phyloP scores from a whole-genome alignment of 2,797 vertebrate genomes.

The Scomberomorus guttatus region DNA sequence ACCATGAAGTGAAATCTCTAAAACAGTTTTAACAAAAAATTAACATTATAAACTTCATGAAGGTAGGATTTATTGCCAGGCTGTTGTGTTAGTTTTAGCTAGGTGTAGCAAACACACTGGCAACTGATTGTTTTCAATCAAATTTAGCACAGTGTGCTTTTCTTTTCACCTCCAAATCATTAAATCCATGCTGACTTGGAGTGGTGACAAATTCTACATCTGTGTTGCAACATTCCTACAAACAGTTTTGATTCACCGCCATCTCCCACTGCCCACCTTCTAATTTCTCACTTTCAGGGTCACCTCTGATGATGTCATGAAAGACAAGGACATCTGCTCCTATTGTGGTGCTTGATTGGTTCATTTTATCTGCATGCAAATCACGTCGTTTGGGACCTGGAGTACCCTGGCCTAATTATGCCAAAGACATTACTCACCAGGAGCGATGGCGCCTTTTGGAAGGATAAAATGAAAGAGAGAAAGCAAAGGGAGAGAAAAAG shows the following conservation, averaged over 20 bases:
- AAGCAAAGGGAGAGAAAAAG: conserved; percentile 19
- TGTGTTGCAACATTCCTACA: conserved; percentile 26
- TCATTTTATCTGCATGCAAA: conserved; percentile 75
- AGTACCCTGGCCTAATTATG: conserved; percentile 77
- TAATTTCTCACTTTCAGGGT: conserved; percentile 71
- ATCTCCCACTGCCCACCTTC: conserved; percentile 29
- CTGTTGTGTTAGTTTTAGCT: neutral
- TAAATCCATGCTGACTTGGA: neutral
- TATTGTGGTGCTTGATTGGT: conserved; percentile 69
- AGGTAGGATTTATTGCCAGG: neutral
- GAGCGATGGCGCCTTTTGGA: conserved; percentile 52
- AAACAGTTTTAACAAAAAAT: neutral
- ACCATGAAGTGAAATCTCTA: neutral
- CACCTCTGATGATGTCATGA: conserved; percentile 79
- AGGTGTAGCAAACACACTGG: neutral
- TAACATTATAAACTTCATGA: too few relatives aligned
- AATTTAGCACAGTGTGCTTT: neutral
- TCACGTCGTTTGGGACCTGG: conserved; percentile 60
- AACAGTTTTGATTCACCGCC: conserved; percentile 41
- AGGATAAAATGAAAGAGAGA: conserved; percentile 41
- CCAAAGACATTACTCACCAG: conserved; percentile 74
- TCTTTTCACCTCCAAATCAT: neutral
- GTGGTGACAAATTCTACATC: neutral
- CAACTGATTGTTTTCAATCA: neutral
- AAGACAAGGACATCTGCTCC: conserved; percentile 77